Evolutionary conservation across 2,113 vertebrate genomes (phyloP).

Genomic region (Empidonax traillii): DNA sequence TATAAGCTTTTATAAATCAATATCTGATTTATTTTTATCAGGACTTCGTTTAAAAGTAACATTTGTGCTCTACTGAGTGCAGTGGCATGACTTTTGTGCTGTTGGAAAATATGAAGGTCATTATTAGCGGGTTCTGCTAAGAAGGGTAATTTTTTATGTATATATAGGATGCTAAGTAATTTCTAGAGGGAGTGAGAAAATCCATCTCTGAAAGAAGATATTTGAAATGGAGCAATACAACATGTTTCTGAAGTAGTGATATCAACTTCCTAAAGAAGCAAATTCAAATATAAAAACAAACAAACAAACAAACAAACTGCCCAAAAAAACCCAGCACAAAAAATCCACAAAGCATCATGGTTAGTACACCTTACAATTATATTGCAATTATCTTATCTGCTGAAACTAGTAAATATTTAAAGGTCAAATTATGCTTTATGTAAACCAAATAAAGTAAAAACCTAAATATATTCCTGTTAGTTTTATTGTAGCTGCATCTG

Average conservation of each 20-base stretch:
- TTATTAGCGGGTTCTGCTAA: not conserved
- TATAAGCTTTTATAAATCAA: not conserved
- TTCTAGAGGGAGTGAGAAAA: not conserved
- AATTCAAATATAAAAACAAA: not conserved
- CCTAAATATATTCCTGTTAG: not conserved
- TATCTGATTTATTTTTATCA: not conserved
- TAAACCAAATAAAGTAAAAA: not conserved
- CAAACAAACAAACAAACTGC: not conserved
- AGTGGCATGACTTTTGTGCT: not conserved
- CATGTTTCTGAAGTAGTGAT: not conserved
- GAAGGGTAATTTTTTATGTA: not conserved
- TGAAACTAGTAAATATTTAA: not conserved
- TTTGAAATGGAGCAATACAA: not conserved
- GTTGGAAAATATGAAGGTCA: not conserved
- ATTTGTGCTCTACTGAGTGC: not conserved
- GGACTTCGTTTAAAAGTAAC: not conserved
- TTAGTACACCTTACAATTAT: not conserved
- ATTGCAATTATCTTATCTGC: not conserved
- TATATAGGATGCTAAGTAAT: not conserved
- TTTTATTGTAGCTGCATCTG: not conserved
- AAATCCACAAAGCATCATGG: not conserved
- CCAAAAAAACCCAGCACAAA: not conserved
- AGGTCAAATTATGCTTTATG: not conserved
- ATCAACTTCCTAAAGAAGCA: not conserved
- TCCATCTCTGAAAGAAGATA: not conserved